Base-by-base conservation (phyloP, 2,113 vertebrate genomes). In the Corythoichthys haematopterus region DNA sequence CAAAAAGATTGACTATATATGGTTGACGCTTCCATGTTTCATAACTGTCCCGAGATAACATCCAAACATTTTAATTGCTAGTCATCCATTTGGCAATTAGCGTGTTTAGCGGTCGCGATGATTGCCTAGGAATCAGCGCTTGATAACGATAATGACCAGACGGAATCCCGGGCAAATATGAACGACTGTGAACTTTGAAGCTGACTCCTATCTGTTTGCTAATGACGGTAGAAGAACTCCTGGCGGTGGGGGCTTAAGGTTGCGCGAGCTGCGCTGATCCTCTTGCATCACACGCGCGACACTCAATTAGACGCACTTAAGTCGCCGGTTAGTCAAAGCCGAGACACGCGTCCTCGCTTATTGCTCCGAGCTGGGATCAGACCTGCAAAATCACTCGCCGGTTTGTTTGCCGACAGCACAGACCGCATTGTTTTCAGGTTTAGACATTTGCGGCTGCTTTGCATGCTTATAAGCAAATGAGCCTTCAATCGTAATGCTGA, bases 71-170 rank as follows among this genome's bases (percentile, higher is more conserved):
- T n/a, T 0, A 37, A 43, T 43, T 46, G n/a, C 6, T 15, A 61
- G 9, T 61, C 16, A 45, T 46, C 11, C 36, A 11, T 37, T 64
- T 65, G 43, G 66, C 88, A 88, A 91, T 91, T 88, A 89, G 77
- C 35, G 40, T 62, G 81, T 71, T 77, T 76, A 87, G 84, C 71
- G 70, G 77, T 69, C 72, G 67, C 79, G 71, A 75, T 90, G 88
- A 91, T 92, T 90, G 84, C 87, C 86, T 88, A 83, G 89, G 90
- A 86, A 90, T 88, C 85, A 78, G 59, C 65, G 88, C 89, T 84
- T 77, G 82, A 85, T 85, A 85, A 69, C 70, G 66, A 10, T 35
- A 3, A 36, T 6, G 55, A 15, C 4, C 11, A 36, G 13, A 36
- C 6, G 38, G 58, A 8, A n/a, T 40, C 10, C 40, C 28, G 37